These are phyloP conservation scores for Darevskia nairensis DNA, from an alignment of 2,797 vertebrate genomes.

Conservation along the genomic window DNA sequence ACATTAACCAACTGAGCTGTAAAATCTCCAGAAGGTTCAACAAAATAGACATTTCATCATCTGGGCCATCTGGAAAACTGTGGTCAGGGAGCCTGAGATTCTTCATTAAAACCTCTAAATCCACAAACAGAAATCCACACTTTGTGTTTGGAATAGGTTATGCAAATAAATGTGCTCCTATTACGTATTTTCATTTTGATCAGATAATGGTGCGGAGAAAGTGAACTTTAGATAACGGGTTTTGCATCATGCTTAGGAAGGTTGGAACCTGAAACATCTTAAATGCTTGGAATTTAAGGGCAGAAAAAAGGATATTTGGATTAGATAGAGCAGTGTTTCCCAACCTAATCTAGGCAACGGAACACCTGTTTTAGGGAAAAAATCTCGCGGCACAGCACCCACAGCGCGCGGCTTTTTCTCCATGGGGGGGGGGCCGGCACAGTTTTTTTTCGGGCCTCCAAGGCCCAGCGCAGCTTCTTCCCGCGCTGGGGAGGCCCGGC, in stretches of 20 bases:
- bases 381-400: no score
- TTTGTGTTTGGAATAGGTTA: not conserved
- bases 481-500: no score
- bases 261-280: not conserved
- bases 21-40: not conserved
- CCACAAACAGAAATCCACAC: not conserved
- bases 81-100: not conserved
- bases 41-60: not conserved
- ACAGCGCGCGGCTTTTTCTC: no score
- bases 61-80: not conserved
- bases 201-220: not conserved
- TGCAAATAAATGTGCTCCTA: not conserved
- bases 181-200: constrained; percentile 19
- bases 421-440: no score
- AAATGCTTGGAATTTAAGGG: no score
- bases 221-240: not conserved
- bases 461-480: no score
- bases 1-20: not conserved
- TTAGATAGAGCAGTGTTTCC: no score
- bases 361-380: no score
- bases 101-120: not conserved
- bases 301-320: no score
- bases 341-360: no score
- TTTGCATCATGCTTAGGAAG: not conserved
- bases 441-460: no score